Evolutionary conservation across 2,888 invertebrate genomes (phyloP), one percentile per base, ranked within the genome.

Genomic region (Melanchra persicariae): DNA sequence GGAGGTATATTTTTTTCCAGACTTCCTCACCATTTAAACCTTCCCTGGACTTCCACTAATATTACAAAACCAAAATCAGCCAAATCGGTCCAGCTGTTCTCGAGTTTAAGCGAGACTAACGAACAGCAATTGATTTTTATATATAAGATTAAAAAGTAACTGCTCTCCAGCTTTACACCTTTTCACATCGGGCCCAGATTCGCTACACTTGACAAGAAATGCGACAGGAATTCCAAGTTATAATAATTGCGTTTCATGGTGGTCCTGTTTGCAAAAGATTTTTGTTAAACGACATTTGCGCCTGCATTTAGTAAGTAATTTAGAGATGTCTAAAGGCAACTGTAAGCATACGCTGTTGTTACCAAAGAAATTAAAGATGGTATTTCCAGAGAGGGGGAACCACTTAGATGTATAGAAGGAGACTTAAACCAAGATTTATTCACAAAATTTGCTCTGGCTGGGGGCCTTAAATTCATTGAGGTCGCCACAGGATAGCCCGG

Each of bases 201-300:
- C 34, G 49, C n/a, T 34, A 34, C n/a, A 70, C 0, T 24, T 69
- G 45, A 24, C 49, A 59, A 34, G 24, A 49, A 51, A 58, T 26
- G 12, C 19, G 15, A 40, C 7, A 24, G 10, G 10, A 19, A 26
- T 47, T 24, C 1, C 15, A 47, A 54, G 12, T 19, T 55, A 12
- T 22, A 47, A 54, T 45, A 69, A 47, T 55, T 47, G 8, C 19
- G 17, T 26, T n/a, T 30, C 19, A 52, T 10, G 65, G 51, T 62
- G 37, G 30, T 34, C 24, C 12, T 22, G 9, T 5, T 49, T 30
- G 40, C 10, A 10, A 30, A 24, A 19, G 2, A 30, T 15, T 47
- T 19, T 49, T 15, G n/a, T 1, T 6, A 17, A 49, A 40, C 3
- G 6, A n/a, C 19, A 49, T 22, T 34, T 51, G 9, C 5, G 37